Evolutionary conservation across 2,888 invertebrate species (phyloP).

Genomic region (Neocrepidodera transversa): DNA sequence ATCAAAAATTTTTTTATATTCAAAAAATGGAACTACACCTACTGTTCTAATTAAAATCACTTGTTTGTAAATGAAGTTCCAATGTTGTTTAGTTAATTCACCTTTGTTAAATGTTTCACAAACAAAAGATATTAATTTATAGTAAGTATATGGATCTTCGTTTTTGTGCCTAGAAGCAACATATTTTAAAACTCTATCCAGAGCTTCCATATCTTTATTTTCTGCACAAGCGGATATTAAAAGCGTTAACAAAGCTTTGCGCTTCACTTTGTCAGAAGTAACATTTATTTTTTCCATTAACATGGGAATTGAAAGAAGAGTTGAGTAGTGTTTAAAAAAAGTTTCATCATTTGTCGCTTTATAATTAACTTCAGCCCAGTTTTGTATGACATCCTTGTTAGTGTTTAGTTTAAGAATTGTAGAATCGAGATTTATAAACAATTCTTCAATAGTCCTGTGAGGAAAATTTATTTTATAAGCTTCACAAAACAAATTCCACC

Average conservation of each 20-base stretch:
- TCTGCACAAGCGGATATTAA: slow-evolving; percentile 33
- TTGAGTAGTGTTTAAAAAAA: slow-evolving; percentile 30
- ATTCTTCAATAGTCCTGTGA: background rate
- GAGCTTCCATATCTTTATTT: slow-evolving; percentile 34
- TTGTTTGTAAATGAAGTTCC: slow-evolving; percentile 32
- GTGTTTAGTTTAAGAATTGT: slow-evolving; percentile 4
- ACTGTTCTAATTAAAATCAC: slow-evolving; percentile 25
- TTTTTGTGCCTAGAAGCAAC: slow-evolving; percentile 36
- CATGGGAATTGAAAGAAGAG: slow-evolving; percentile 30
- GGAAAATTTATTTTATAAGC: background rate
- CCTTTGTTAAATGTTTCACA: slow-evolving; percentile 6
- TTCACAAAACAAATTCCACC: background rate
- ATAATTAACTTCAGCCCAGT: slow-evolving; percentile 33
- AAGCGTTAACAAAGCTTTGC: slow-evolving; percentile 24
- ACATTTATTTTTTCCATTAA: slow-evolving; percentile 40
- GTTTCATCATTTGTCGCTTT: slow-evolving; percentile 21
- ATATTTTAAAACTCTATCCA: slow-evolving; percentile 38
- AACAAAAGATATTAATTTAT: slow-evolving; percentile 7
- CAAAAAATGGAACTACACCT: background rate
- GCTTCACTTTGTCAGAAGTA: slow-evolving; percentile 29
- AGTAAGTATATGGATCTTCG: slow-evolving; percentile 21
- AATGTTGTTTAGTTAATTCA: slow-evolving; percentile 24
- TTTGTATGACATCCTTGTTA: slow-evolving; percentile 8
- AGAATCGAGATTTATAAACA: background rate
- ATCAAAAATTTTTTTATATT: background rate